Evolutionary conservation across 2,888 invertebrate species (phyloP).

Genomic region (Synanthedon tipuliformis): DNA sequence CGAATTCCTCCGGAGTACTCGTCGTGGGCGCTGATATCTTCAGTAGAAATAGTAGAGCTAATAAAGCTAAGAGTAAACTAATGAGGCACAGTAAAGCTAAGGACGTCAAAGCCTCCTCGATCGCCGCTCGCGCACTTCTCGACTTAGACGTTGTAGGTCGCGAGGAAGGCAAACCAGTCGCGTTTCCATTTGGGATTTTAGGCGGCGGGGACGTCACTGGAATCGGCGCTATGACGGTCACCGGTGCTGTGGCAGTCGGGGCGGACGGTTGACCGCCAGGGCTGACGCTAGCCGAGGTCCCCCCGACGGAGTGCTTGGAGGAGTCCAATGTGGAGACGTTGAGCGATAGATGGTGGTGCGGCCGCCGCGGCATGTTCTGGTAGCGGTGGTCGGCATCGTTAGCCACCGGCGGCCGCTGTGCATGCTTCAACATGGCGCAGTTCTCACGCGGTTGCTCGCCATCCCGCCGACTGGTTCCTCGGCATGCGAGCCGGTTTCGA

Average conservation of each 20-base stretch:
- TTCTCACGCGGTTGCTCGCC: slow-evolving; percentile 51
- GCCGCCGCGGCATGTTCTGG: slow-evolving; percentile 70
- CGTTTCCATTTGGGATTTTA: slow-evolving; percentile 66
- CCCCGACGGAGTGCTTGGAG: slow-evolving; percentile 74
- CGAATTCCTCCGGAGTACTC: slow-evolving; percentile 80
- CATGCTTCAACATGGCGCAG: slow-evolving; percentile 79
- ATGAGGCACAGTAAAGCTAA: slow-evolving; percentile 87
- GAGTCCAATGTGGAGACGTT: slow-evolving; percentile 77
- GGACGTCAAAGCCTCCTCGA: slow-evolving; percentile 83
- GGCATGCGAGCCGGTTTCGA: slow-evolving; percentile 43
- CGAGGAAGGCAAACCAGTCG: slow-evolving; percentile 59
- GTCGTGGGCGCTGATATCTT: slow-evolving; percentile 81
- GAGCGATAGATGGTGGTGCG: slow-evolving; percentile 73
- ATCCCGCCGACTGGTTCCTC: slow-evolving; percentile 55
- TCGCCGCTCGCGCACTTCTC: slow-evolving; percentile 46
- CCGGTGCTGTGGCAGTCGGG: slow-evolving; percentile 18
- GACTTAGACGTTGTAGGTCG: slow-evolving; percentile 41
- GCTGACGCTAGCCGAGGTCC: slow-evolving; percentile 68
- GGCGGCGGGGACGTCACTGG: slow-evolving; percentile 54
- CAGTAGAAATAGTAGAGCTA: slow-evolving; percentile 86
- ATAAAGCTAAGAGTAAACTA: slow-evolving; percentile 83
- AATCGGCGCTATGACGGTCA: slow-evolving; percentile 35
- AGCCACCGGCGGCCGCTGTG: slow-evolving; percentile 70
- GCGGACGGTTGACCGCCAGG: slow-evolving; percentile 57
- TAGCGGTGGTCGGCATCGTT: slow-evolving; percentile 67